Evolutionary conservation across 1,140 invertebrate species (phyloP).

Genomic region (Hyphantria cunea): DNA sequence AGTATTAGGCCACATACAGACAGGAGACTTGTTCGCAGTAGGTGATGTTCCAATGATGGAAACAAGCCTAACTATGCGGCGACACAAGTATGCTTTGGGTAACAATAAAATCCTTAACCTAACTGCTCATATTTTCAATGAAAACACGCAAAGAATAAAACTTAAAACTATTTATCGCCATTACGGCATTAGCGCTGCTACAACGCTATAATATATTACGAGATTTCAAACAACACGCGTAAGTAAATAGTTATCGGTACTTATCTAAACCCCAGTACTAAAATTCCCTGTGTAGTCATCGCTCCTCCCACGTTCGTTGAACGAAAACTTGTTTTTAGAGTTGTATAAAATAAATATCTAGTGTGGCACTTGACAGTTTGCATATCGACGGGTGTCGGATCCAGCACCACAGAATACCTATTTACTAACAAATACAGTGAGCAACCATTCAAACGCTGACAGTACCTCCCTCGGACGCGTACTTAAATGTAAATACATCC

Average conservation of each 20-base stretch:
- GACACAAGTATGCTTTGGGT: conserved; percentile 65
- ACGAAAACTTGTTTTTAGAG: conserved; percentile 48
- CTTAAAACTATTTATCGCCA: conserved; percentile 60
- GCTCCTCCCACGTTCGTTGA: conserved; percentile 29
- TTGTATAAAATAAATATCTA: conserved; percentile 69
- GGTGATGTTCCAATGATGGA: conserved; percentile 13
- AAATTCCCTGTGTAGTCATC: conserved; percentile 57
- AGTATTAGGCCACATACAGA: conserved; percentile 10
- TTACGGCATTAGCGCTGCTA: conserved; percentile 47
- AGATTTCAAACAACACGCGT: conserved; percentile 78
- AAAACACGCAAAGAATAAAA: conserved; percentile 73
- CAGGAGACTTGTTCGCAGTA: not conserved
- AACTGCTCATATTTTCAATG: conserved; percentile 72
- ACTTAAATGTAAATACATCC: conserved; percentile 73
- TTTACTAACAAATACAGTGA: conserved; percentile 73
- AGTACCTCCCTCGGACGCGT: conserved; percentile 53
- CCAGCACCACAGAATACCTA: conserved; percentile 72
- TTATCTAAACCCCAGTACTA: conserved; percentile 60
- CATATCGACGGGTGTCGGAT: conserved; percentile 55
- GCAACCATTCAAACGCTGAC: conserved; percentile 73
- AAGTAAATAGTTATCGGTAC: conserved; percentile 62
- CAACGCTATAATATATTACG: conserved; percentile 63
- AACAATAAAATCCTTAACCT: conserved; percentile 73
- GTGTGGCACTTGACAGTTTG: conserved; percentile 66
- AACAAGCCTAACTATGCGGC: conserved; percentile 39